These are phyloP conservation scores for Poeciliopsis occidentalis DNA, from an alignment of 2,113 vertebrate species.

Conservation along the genomic window DNA sequence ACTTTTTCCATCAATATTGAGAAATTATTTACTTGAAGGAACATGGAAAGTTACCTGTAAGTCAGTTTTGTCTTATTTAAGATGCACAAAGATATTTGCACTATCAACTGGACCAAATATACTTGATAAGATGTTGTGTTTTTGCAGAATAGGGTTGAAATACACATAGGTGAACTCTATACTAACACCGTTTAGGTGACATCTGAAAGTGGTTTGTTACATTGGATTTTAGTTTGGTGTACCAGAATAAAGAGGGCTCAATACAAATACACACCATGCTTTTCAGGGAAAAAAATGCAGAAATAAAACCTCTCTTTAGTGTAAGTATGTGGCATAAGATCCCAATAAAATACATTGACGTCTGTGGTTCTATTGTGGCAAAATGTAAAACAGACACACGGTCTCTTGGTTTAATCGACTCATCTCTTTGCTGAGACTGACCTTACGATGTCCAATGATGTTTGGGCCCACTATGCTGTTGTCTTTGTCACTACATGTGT, in stretches of 20 bases:
- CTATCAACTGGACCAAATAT: too few relatives aligned
- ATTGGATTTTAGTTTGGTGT: not conserved
- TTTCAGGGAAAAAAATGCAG: not conserved
- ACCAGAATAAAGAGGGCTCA: not conserved
- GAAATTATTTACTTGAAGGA: too few relatives aligned
- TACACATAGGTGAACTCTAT: not conserved
- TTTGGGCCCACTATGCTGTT: constrained; percentile 45
- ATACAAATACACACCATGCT: not conserved
- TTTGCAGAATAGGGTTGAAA: too few relatives aligned
- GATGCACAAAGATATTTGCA: too few relatives aligned
- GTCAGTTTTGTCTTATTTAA: too few relatives aligned
- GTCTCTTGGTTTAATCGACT: not conserved
- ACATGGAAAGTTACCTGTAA: too few relatives aligned
- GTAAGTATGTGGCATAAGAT: not conserved
- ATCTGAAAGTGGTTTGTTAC: not conserved
- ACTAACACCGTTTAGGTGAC: not conserved
- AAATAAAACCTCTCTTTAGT: not conserved
- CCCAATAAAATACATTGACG: not conserved
- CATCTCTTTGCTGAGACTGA: constrained; percentile 55
- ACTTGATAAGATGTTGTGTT: too few relatives aligned
- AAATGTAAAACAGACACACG: not conserved
- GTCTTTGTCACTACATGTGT: constrained; percentile 86
- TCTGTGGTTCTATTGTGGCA: not conserved
- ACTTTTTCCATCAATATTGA: too few relatives aligned
- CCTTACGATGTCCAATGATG: constrained; percentile 87